A percentile compares a stretch with the other conserved stretches of the same genome.
Evolutionary conservation across 23 tunicate genomes (phyloP).

Genomic region (Halocynthia aurantium): DNA sequence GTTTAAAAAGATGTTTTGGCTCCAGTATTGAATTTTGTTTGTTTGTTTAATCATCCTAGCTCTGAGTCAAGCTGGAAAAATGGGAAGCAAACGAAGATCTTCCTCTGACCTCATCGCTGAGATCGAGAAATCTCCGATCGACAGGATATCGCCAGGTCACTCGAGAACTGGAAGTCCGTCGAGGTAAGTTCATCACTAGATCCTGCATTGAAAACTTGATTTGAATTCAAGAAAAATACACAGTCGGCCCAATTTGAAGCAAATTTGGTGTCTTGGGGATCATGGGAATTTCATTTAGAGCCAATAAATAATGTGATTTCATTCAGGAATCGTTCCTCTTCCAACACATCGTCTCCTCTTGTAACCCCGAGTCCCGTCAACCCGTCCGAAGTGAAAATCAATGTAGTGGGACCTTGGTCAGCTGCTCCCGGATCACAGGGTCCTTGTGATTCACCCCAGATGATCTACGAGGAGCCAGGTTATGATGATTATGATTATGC

Average conservation of each 20-base stretch:
- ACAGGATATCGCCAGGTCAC: constrained; percentile 41
- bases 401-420: background rate
- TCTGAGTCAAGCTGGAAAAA: constrained; percentile 32
- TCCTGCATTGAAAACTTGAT: background rate
- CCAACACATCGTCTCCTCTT: constrained; percentile 18
- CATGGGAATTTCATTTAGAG: no score
- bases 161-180: constrained; percentile 78
- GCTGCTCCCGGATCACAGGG: constrained; percentile 1
- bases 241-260: no score
- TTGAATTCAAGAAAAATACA: background rate
- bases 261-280: no score
- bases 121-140: constrained; percentile 67
- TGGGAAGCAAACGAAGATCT: constrained; percentile 37
- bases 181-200: constrained; percentile 4
- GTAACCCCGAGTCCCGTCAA: background rate
- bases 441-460: constrained; percentile 12
- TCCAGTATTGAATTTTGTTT: no score
- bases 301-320: no score
- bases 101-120: constrained; percentile 80
- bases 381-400: constrained; percentile 4
- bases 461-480: constrained; percentile 28
- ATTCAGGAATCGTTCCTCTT: no score
- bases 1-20: no score
- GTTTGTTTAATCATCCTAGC: constrained; percentile 22
- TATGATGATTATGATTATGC: constrained; percentile 34